These are phyloP conservation scores for Serripes groenlandicus DNA, from an alignment of 2,888 invertebrate genomes.

Conservation along the genomic window DNA sequence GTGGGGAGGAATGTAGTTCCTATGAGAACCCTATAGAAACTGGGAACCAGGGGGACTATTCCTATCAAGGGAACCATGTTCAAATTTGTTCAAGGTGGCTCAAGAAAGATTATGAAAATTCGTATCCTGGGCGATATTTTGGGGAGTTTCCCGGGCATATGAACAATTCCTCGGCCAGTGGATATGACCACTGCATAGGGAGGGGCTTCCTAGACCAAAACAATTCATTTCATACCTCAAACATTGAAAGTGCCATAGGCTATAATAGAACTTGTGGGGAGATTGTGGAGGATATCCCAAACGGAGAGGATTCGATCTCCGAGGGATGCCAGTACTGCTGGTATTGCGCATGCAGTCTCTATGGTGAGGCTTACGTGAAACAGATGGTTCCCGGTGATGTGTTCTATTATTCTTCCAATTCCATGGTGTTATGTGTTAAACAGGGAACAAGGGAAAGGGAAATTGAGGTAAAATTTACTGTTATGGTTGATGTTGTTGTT, in stretches of 20 bases:
- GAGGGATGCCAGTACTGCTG: conserved; percentile 53
- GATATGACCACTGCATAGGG: conserved; percentile 1
- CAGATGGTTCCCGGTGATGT: conserved; percentile 84
- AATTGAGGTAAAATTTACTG: neutral
- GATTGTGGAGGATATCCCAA: neutral
- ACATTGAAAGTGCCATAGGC: conserved; percentile 20
- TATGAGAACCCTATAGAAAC: conserved; percentile 16
- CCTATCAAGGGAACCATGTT: conserved; percentile 29
- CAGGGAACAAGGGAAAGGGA: conserved; percentile 45
- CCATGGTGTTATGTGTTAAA: conserved; percentile 84
- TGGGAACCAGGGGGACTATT: conserved; percentile 12
- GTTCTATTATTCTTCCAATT: conserved; percentile 84
- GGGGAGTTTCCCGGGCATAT: conserved; percentile 9
- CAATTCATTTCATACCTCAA: conserved; percentile 12
- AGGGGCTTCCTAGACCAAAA: conserved; percentile 5
- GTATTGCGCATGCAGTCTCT: conserved; percentile 50
- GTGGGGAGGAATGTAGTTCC: conserved; percentile 50
- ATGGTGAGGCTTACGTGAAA: conserved; percentile 40
- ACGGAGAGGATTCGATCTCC: neutral
- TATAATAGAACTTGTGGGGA: conserved; percentile 17
- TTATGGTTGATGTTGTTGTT: neutral
- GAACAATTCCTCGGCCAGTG: neutral
- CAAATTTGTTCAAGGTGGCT: conserved; percentile 37
- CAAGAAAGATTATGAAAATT: conserved; percentile 5
- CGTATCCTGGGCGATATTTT: neutral